A percentile compares a stretch with the other conserved stretches of the same genome.
Conservation (phyloP, 2,888 invertebrate species). For the Poecilus cupreus region DNA sequence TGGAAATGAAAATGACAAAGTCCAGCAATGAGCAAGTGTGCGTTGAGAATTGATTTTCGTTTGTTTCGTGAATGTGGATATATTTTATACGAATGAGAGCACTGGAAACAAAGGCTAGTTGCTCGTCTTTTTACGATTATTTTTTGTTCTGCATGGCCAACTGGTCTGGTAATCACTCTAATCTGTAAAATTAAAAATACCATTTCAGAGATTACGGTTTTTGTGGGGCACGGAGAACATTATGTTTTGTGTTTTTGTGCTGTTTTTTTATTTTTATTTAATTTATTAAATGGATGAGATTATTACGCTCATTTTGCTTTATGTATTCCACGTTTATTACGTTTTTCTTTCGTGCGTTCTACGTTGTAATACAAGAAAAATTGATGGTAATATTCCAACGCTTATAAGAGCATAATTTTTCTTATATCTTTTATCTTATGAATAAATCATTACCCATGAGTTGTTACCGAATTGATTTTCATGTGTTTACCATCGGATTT, state of each 20-base stretch:
- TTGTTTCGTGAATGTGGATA: background rate
- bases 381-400: background rate
- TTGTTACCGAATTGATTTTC: background rate
- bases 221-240: background rate
- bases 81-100: background rate
- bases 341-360: background rate
- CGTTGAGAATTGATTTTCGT: conserved; percentile 27
- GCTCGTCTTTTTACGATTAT: conserved; percentile 20
- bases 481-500: background rate
- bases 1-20: conserved; percentile 11
- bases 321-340: background rate
- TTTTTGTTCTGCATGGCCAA: background rate
- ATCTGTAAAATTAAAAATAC: conserved; percentile 43
- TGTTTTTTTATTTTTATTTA: conserved; percentile 18
- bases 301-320: conserved; percentile 5
- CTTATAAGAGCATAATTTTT: background rate
- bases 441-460: background rate
- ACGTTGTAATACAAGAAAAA: background rate
- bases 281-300: conserved; percentile 23
- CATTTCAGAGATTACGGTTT: conserved; percentile 13
- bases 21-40: background rate
- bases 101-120: background rate
- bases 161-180: conserved; percentile 17
- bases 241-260: background rate
- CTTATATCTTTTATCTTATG: background rate